Base-by-base conservation (phyloP, 2,797 vertebrate genomes). In the Pipistrellus kuhlii region DNA sequence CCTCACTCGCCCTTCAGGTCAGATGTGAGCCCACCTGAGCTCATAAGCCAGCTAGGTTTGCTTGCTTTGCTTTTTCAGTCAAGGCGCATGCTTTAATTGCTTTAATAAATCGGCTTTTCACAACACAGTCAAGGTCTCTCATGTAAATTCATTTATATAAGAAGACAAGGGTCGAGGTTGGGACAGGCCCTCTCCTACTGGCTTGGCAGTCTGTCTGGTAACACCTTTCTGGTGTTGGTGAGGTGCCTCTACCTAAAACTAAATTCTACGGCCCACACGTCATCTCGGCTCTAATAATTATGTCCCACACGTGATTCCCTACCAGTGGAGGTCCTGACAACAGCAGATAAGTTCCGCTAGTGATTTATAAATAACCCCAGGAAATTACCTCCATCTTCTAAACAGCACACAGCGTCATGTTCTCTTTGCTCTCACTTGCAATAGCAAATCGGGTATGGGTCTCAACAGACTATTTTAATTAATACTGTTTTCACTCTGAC, bases 341-440 rank as follows among this genome's bases (percentile, higher is more conserved):
- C 51, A 3, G 1, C 9, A 2, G 64, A 71, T 51, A 90, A 78
- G 32, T 11, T 32, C 73, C 90, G 38, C 44, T 88, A 55, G 66
- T 93, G 46, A 80, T 94, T 88, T 95, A 68, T 30, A 95, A 95
- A 95, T 51, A 94, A 71, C 85, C 41, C 30, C 15, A 51, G 85
- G 91, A 88, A 85, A 89, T 89, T 51, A 62, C 64, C 69, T 91
- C 14, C 20, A 32, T 71, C 41, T 62, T 71, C 68, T 51, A 64
- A 91, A 93, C 80, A 91, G 41, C 81, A 71, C 46, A 75, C 46
- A 76, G 68, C 4, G 1, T 51, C 41, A 17, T 48, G 38, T 73
- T 82, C 27, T 44, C 78, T 85, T 68, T 15, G 8, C 38, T 92
- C 48, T 66, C 89, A 66, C 41, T 88, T 90, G 44, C 6, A 57